Evolutionary conservation across 2,797 vertebrate genomes (phyloP), one percentile per base, ranked within the genome.

Genomic region (Lacerta agilis): DNA sequence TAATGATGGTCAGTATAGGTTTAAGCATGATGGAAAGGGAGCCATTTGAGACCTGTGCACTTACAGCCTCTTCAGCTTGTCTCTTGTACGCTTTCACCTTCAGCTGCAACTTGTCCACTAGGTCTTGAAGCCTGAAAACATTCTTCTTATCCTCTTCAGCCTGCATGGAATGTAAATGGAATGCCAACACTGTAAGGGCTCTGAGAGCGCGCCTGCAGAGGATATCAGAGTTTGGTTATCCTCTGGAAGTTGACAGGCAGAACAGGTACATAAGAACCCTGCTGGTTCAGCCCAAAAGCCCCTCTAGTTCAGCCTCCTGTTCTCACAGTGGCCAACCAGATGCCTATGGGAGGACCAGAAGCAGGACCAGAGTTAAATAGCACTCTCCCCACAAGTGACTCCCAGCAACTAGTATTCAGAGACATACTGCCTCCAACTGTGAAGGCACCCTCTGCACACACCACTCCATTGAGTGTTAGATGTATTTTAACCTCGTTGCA

Each of bases 11-110:
- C 20, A 49, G 25, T 36, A 41, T 77, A 8, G 61, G 41, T 36
- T 79, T 86, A 79, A 69, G 85, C 23, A 49, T 79, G 25, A 2
- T 55, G 38, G 38, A 41, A 17, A 72, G 45, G 33, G 67, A n/a
- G 67, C 5, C n/a, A 15, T 64, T 87, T 29, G 36, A 36, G 45
- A 36, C 3, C n/a, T 38, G 38, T 43, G 5, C 18, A 98, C 98
- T 98, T 87, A 98, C 98, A 86, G 98, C 95, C 86, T 98, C 98
- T 94, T 98, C 98, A 80, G 97, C 93, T 93, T 98, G 98, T 92
- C 98, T 98, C 96, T 98, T 99, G 94, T 98, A 98, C 0, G 98
- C 94, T 92, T 99, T 99, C 93, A 98, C 98, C 97, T 99, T 99
- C 87, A 98, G 90, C 95, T 99, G 98, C 94, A 99, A 96, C 93